phyloP scores from a whole-genome alignment of 2,888 invertebrate species.

The Acleris literana region DNA sequence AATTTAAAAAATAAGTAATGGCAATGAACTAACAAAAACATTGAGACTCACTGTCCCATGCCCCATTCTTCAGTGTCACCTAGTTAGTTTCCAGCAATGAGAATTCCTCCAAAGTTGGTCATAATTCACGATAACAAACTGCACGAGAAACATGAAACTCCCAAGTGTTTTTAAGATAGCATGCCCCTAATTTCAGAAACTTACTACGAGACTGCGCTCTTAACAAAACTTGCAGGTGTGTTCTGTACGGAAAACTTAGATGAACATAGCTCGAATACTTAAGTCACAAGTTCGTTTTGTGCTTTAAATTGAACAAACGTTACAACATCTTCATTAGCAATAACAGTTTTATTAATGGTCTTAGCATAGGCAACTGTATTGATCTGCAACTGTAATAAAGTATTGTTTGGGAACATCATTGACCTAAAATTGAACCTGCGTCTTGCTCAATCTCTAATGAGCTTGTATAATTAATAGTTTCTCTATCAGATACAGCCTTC shows the following conservation, averaged over 20 bases:
- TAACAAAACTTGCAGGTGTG: conserved; percentile 28
- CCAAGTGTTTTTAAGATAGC: conserved; percentile 31
- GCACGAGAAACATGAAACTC: conserved; percentile 24
- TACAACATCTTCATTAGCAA: conserved; percentile 23
- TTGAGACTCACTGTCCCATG: neutral
- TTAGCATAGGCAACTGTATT: conserved; percentile 10
- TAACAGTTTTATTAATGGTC: conserved; percentile 8
- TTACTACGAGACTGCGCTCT: conserved; percentile 25
- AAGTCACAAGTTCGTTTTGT: conserved; percentile 17
- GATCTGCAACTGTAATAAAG: conserved; percentile 5
- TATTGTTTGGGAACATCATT: conserved; percentile 63
- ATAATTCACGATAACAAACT: conserved; percentile 30
- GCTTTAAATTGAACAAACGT: neutral
- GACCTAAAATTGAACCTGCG: conserved; percentile 61
- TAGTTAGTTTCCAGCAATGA: conserved; percentile 8
- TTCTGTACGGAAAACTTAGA: conserved; percentile 24
- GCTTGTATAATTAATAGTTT: conserved; percentile 60
- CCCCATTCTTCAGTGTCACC: conserved; percentile 5
- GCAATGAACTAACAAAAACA: no score
- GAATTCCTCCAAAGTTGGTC: conserved; percentile 16
- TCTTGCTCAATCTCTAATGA: conserved; percentile 62
- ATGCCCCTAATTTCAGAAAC: conserved; percentile 29
- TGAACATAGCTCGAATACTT: conserved; percentile 26
- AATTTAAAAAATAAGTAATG: no score
- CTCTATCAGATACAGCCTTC: conserved; percentile 48